These are phyloP conservation scores for Bombus picipes DNA, from an alignment of 1,140 invertebrate species.

Conservation along the genomic window DNA sequence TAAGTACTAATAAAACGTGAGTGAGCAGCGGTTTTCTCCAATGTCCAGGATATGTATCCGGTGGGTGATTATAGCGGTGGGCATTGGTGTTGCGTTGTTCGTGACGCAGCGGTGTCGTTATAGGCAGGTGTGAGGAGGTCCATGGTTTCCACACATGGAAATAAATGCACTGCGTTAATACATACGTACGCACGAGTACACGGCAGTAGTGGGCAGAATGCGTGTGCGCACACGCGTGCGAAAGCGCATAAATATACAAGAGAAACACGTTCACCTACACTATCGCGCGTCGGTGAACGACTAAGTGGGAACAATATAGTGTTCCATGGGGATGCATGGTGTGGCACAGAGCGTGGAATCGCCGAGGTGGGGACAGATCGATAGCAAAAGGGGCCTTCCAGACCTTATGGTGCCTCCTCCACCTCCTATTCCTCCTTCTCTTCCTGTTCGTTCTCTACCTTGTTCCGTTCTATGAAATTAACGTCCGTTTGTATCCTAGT, in stretches of 20 bases:
- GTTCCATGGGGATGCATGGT: constrained; percentile 71
- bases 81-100: constrained; percentile 31
- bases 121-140: constrained; percentile 67
- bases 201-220: neutral
- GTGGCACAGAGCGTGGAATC: constrained; percentile 68
- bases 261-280: constrained; percentile 48
- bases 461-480: constrained; percentile 62
- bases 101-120: constrained; percentile 60
- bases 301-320: constrained; percentile 69
- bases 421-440: constrained; percentile 51
- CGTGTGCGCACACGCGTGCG: neutral
- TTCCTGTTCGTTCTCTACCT: constrained; percentile 32
- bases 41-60: neutral
- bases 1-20: neutral
- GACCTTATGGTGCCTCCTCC: constrained; percentile 77
- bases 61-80: constrained; percentile 11
- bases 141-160: constrained; percentile 45
- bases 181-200: neutral
- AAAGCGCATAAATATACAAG: constrained; percentile 34
- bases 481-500: constrained; percentile 55
- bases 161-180: constrained; percentile 36
- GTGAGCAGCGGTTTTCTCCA: neutral
- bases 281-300: constrained; percentile 38
- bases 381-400: constrained; percentile 76
- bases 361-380: constrained; percentile 75